Conservation (phyloP, 2,888 invertebrate species). For the Xylophagus ater region DNA sequence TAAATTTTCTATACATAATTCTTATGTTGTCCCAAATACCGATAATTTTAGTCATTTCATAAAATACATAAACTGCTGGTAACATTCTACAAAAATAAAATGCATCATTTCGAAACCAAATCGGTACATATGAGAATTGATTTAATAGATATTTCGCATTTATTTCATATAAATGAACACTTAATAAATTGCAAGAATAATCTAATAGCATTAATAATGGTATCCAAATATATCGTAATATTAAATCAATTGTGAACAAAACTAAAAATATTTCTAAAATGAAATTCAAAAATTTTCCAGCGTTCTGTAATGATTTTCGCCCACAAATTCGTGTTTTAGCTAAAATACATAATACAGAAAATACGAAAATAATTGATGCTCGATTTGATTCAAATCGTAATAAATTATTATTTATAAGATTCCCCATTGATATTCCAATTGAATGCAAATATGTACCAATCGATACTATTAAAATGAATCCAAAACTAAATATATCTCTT, state of each 20-base stretch:
- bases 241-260: slow-evolving; percentile 22
- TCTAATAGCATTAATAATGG: slow-evolving; percentile 21
- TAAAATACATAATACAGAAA: slow-evolving; percentile 22
- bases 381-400: slow-evolving; percentile 22
- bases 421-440: slow-evolving; percentile 21
- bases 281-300: slow-evolving; percentile 19
- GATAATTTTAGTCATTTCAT: slow-evolving; percentile 16
- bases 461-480: slow-evolving; percentile 19
- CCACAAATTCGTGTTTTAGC: slow-evolving; percentile 22
- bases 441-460: slow-evolving; percentile 23
- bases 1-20: too few relatives aligned
- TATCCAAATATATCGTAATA: slow-evolving; percentile 25
- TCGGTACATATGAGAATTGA: slow-evolving; percentile 18
- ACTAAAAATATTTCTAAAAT: slow-evolving; percentile 21
- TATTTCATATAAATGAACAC: slow-evolving; percentile 18
- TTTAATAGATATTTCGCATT: slow-evolving; percentile 19
- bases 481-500: slow-evolving; percentile 11
- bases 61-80: slow-evolving; percentile 18
- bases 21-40: slow-evolving; percentile 6
- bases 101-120: slow-evolving; percentile 23
- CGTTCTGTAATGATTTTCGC: slow-evolving; percentile 18
- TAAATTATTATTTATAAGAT: slow-evolving; percentile 21
- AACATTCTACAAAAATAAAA: slow-evolving; percentile 23
- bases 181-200: slow-evolving; percentile 19
- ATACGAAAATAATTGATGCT: slow-evolving; percentile 24